Conservation (phyloP, 2,888 invertebrate genomes). For the Apodemia zela region DNA sequence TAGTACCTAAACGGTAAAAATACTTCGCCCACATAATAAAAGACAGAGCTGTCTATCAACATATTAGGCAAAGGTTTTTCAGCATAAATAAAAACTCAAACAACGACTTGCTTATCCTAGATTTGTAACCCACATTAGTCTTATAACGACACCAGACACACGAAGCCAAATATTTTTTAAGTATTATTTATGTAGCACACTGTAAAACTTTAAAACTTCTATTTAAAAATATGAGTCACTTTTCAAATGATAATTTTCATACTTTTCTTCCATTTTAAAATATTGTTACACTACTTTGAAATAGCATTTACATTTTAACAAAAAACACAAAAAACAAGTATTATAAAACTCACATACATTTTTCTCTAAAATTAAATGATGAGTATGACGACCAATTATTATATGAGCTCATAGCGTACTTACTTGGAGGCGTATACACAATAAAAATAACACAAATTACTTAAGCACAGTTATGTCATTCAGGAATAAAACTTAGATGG, state of each 20-base stretch:
- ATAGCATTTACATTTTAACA: no score
- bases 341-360: background rate
- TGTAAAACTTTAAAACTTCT: no score
- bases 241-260: no score
- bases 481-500: constrained; percentile 6
- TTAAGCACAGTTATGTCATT: background rate
- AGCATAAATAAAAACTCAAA: background rate
- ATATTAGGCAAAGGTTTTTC: background rate
- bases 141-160: background rate
- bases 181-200: background rate
- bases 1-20: no score
- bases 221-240: no score
- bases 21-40: no score
- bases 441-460: background rate
- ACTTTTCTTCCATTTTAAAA: no score
- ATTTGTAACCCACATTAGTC: background rate
- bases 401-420: constrained; percentile 1
- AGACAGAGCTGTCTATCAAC: no score
- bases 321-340: no score
- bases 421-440: background rate
- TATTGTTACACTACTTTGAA: no score
- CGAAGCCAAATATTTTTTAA: background rate
- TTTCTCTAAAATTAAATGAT: background rate
- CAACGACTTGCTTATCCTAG: background rate
- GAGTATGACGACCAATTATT: background rate